phyloP scores from a whole-genome alignment of 2,888 invertebrate genomes.

The Habrosyne pyritoides region DNA sequence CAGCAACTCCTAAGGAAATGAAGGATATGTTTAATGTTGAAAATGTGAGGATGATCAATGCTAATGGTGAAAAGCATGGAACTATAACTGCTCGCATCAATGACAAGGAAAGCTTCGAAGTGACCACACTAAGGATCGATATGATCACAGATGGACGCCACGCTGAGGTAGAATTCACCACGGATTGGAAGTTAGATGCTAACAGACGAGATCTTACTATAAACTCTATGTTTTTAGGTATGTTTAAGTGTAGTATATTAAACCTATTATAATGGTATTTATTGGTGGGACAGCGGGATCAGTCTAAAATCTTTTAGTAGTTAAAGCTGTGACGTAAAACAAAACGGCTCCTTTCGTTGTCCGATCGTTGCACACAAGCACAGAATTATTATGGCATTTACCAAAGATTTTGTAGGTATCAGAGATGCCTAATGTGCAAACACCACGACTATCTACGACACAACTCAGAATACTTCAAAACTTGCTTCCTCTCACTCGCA shows the following conservation, averaged over 20 bases:
- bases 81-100: conserved; percentile 98
- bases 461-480: too few relatives aligned
- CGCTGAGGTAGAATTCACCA: conserved; percentile 97
- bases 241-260: too few relatives aligned
- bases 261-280: background rate
- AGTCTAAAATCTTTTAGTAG: too few relatives aligned
- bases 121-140: conserved; percentile 97
- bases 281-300: too few relatives aligned
- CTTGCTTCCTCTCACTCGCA: too few relatives aligned
- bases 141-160: conserved; percentile 96
- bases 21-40: conserved; percentile 94
- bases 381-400: too few relatives aligned
- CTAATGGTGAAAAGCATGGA: conserved; percentile 96
- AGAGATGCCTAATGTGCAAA: too few relatives aligned
- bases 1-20: conserved; percentile 98
- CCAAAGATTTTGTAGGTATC: too few relatives aligned
- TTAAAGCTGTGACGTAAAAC: too few relatives aligned
- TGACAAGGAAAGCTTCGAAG: conserved; percentile 96
- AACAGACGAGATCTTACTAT: conserved; percentile 98
- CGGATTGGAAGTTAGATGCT: conserved; percentile 96
- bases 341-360: too few relatives aligned
- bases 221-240: conserved; percentile 97
- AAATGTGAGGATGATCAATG: conserved; percentile 95
- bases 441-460: too few relatives aligned
- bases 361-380: too few relatives aligned